Evolutionary conservation across 2,797 vertebrate genomes (phyloP).

Genomic region (Aratinga solstitialis): DNA sequence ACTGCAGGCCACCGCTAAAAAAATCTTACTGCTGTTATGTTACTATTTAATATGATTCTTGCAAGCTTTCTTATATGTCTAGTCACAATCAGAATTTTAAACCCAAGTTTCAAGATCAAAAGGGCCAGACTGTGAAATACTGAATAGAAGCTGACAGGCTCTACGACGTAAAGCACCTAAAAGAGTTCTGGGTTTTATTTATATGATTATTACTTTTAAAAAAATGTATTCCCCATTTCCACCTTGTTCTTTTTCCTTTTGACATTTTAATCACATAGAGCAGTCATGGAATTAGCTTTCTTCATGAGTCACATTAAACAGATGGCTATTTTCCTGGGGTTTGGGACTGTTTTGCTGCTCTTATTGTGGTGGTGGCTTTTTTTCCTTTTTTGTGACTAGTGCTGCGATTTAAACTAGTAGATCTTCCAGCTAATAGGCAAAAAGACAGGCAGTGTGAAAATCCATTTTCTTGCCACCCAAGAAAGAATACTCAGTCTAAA

Average conservation of each 20-base stretch:
- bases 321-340: neutral
- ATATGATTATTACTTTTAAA: slow-evolving; percentile 37
- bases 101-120: slow-evolving; percentile 52
- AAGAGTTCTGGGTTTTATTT: slow-evolving; percentile 34
- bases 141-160: neutral
- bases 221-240: slow-evolving; percentile 50
- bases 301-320: slow-evolving; percentile 9
- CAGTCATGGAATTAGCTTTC: neutral
- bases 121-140: slow-evolving; percentile 30
- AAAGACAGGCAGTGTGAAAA: slow-evolving; percentile 13
- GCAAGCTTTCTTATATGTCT: neutral
- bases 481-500: neutral
- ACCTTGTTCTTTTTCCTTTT: slow-evolving; percentile 49
- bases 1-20: neutral
- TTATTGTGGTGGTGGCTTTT: neutral
- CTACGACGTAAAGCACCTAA: neutral
- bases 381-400: neutral
- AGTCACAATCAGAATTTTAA: slow-evolving; percentile 58
- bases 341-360: neutral
- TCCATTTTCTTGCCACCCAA: neutral
- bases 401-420: slow-evolving; percentile 11
- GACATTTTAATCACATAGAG: slow-evolving; percentile 55
- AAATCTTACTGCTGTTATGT: neutral
- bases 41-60: neutral
- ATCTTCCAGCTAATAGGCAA: neutral